Evolutionary conservation across 2,888 invertebrate species (phyloP), one percentile per base, ranked within the genome.

Genomic region (Cybosia mesomella): DNA sequence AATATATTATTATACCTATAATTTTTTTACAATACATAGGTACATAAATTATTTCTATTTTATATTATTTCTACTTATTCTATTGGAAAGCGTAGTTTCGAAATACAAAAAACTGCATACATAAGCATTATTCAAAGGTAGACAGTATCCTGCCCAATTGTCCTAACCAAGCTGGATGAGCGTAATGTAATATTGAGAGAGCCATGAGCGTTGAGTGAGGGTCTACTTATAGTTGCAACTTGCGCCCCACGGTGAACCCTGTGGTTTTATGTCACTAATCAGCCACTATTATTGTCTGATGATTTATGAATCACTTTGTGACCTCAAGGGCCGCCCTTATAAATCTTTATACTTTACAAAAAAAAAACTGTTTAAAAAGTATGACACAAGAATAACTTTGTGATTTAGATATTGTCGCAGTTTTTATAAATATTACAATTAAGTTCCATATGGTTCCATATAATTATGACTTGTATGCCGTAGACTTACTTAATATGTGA

Each of bases 261-360:
- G 70, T 64, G 71, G 72, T 78, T 80, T 75, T 73, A 75, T 79
- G 66, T 72, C 34, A 59, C 72, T 79, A 76, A 81, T 81, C 72
- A 81, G 61, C 76, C 68, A 72, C 43, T 66, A 72, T 74, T 76
- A 76, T 77, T 74, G 58, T 64, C n/a, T 54, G 54, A 75, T 78
- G 72, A 80, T 80, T 80, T 80, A 76, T 78, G 62, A 58, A 66
- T 43, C 66, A 36, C 22, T 15, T 61, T 70, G 28, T 65, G 64
- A 53, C 53, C 24, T 59, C 13, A 21, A 28, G 36, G 49, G 54
- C 36, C 62, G n/a, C 22, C 58, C 66, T 68, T 34, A n/a, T n/a
- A 22, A 65, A 58, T 60, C n/a, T 24, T 58, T 0, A 36, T 64
- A 28, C 54, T 68, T 59, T 9, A 15, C 10, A 13, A 21, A 58